Evolutionary conservation across 2,113 vertebrate species (phyloP).

Genomic region (Tympanuchus pallidicinctus): DNA sequence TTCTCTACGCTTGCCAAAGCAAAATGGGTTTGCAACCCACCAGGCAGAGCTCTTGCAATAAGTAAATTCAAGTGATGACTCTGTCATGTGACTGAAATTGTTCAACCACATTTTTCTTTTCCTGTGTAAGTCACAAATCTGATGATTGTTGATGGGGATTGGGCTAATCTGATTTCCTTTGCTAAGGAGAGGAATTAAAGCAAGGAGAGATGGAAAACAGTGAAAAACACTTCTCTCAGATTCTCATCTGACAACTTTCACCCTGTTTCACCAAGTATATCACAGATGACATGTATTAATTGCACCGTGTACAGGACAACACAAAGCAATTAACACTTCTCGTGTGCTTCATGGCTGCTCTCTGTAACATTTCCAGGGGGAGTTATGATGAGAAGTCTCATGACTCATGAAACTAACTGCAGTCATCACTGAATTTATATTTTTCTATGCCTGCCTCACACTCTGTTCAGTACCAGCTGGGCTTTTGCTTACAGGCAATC

Average conservation of each 20-base stretch:
- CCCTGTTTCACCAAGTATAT: not conserved
- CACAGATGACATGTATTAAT: slow-evolving; percentile 24
- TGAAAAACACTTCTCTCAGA: not conserved
- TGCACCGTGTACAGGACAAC: not conserved
- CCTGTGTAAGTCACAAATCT: not conserved
- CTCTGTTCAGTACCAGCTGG: not conserved
- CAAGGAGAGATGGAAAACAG: not conserved
- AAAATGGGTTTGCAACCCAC: not conserved
- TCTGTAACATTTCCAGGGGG: not conserved
- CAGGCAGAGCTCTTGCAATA: not conserved
- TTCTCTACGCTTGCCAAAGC: not conserved
- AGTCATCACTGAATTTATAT: slow-evolving; percentile 12
- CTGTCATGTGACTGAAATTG: not conserved
- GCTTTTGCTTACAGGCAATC: slow-evolving; percentile 1
- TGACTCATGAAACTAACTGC: slow-evolving; percentile 41
- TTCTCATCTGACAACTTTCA: not conserved
- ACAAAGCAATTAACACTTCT: slow-evolving; percentile 47
- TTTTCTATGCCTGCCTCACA: not conserved
- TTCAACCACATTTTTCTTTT: not conserved
- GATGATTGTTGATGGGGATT: not conserved
- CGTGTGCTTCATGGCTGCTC: not conserved
- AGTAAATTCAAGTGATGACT: not conserved
- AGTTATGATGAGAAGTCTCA: slow-evolving; percentile 1
- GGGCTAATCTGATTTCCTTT: not conserved
- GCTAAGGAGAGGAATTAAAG: not conserved